Evolutionary conservation across 2,797 vertebrate genomes (phyloP), one percentile per base, ranked within the genome.

Genomic region (Coreius guichenoti): DNA sequence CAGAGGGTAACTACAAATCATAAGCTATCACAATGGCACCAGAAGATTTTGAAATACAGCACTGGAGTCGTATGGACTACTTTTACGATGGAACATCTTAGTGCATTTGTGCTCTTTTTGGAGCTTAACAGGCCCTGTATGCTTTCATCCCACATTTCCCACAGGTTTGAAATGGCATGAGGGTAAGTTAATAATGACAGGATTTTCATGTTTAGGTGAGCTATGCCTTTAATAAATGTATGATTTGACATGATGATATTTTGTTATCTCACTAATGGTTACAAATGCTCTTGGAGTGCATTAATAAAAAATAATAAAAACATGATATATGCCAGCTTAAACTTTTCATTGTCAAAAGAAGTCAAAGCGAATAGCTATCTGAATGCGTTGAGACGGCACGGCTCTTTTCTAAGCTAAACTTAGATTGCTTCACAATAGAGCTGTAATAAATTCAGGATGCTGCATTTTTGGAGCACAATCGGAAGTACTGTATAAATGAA

Each of bases 361-460:
- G 21, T 39, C 7, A 17, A 77, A 77, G 7, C 7, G 8, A 75
- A 13, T n/a, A n/a, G 23, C 21, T 12, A 74, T 47, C 7, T 19
- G 45, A 12, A 49, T 29, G n/a, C 4, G 2, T 1, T 73, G n/a
- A 73, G n/a, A 17, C 5, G 17, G 19, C 26, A 51, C 26, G 23
- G 68, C 45, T 21, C 17, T 51, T 51, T 51, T 56, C 21, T 56
- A 36, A 76, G 49, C 11, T 56, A 76, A 76, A 76, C 49, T 36
- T 36, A 36, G 51, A 76, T 23, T 39, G 13, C 1, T 58, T 77
- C 4, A 77, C 47, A 54, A 1, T 3, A 47, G 39, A 79, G n/a
- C 16, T 31, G 9, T 65, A 63, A 65, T 45, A 45, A 12, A 65
- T 79, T 79, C 58, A 65, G 77, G n/a, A 79, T 45, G 36, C 26